Evolutionary conservation across 2,888 invertebrate genomes (phyloP).

Genomic region (Amitus sp.): DNA sequence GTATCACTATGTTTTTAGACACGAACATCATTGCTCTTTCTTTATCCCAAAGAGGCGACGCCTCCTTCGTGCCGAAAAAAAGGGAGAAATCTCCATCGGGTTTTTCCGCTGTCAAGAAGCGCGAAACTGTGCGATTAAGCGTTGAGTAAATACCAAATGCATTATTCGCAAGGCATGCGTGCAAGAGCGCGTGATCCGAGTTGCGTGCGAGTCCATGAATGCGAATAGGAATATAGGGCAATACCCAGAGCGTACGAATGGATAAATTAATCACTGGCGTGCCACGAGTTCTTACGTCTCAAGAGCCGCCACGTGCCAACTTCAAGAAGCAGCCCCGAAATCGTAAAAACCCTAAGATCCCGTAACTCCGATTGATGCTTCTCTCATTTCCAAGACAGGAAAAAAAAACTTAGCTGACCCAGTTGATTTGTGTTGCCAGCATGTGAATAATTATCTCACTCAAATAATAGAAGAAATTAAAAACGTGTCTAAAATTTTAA

Average conservation of each 20-base stretch:
- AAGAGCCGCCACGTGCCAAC: slow-evolving; percentile 25
- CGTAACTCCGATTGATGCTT: no score
- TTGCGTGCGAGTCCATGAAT: slow-evolving; percentile 26
- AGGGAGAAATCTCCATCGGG: neutral
- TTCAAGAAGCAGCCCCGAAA: neutral
- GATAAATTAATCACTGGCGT: slow-evolving; percentile 38
- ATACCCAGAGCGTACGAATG: slow-evolving; percentile 35
- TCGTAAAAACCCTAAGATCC: neutral
- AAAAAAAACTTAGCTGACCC: no score
- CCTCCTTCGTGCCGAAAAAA: neutral
- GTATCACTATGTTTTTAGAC: no score
- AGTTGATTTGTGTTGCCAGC: no score
- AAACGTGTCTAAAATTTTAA: no score
- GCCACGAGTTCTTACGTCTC: slow-evolving; percentile 24
- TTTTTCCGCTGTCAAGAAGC: neutral
- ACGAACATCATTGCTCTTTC: no score
- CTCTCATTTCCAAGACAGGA: no score
- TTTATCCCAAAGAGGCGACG: neutral
- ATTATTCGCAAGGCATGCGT: slow-evolving; percentile 34
- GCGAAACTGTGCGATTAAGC: slow-evolving; percentile 26
- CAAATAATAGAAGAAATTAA: no score
- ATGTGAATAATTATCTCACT: no score
- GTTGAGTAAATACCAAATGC: slow-evolving; percentile 22
- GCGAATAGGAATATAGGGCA: slow-evolving; percentile 38
- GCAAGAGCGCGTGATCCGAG: slow-evolving; percentile 25